Percentiles rank a stretch among this genome's conserved stretches.
These are phyloP conservation scores for Muscicapa comitata DNA, from an alignment of 2,797 vertebrate species.

Conservation along the genomic window DNA sequence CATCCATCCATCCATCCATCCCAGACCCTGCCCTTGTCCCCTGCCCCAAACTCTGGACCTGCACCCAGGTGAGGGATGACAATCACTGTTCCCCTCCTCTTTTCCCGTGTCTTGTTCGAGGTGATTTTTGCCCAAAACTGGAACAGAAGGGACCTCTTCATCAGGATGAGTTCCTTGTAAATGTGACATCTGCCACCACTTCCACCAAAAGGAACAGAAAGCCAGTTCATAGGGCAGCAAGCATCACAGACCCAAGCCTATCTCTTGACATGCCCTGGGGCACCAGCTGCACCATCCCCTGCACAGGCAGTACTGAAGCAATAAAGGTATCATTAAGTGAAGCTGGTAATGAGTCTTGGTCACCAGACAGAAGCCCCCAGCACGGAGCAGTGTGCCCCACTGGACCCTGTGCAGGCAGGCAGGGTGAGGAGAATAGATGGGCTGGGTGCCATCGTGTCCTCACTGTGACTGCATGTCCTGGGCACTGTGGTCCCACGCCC, in stretches of 20 bases:
- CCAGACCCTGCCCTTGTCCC: neutral
- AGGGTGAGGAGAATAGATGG: neutral
- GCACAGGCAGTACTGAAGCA: neutral
- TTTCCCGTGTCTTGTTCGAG: neutral
- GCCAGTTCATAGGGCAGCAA: fast-evolving
- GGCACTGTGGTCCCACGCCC: neutral
- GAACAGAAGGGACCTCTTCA: neutral
- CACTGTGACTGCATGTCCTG: fast-evolving
- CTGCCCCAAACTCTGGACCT: fast-evolving
- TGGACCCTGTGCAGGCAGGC: neutral
- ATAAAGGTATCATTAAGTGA: neutral
- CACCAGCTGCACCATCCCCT: fast-evolving
- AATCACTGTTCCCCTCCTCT: neutral
- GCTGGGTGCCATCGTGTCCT: fast-evolving
- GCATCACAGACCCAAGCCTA: neutral
- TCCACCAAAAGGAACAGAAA: neutral
- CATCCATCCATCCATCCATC: neutral
- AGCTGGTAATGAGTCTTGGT: neutral
- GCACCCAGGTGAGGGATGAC: too few species aligned
- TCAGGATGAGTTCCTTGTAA: fast-evolving
- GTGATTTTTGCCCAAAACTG: neutral
- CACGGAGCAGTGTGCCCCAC: fast-evolving
- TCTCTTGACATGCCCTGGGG: too few species aligned
- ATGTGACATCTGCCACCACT: neutral
- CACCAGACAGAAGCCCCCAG: neutral